Evolutionary conservation across 2,888 invertebrate genomes (phyloP).

Genomic region (Melitaea athalia): DNA sequence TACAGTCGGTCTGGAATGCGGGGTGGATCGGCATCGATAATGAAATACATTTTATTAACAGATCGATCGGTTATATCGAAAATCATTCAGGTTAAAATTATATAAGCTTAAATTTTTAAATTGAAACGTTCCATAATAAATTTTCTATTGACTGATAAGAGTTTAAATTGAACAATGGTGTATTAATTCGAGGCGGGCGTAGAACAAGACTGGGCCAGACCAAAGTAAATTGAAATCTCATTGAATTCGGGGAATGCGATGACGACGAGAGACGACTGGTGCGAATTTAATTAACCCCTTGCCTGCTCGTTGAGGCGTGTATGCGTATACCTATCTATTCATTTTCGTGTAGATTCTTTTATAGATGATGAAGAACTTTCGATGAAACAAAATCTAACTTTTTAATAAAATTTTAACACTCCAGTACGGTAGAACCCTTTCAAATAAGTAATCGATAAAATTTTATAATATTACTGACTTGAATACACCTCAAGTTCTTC

Average conservation of each 20-base stretch:
- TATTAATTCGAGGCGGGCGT: conserved; percentile 65
- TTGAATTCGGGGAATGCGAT: conserved; percentile 79
- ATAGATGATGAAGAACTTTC: conserved; percentile 32
- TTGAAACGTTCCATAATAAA: conserved; percentile 10
- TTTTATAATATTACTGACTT: conserved; percentile 29
- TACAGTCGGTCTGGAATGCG: conserved; percentile 71
- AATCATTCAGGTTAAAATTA: neutral
- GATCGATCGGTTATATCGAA: conserved; percentile 25
- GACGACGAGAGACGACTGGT: conserved; percentile 75
- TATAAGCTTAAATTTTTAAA: conserved; percentile 9
- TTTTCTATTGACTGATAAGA: conserved; percentile 32
- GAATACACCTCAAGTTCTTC: conserved; percentile 43
- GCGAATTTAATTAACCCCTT: conserved; percentile 82
- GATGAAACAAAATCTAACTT: conserved; percentile 6
- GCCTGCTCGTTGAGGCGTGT: conserved; percentile 69
- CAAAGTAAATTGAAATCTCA: conserved; percentile 82
- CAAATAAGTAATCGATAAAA: conserved; percentile 21
- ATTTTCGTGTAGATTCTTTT: conserved; percentile 42
- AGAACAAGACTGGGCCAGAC: conserved; percentile 63
- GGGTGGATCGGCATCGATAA: conserved; percentile 58
- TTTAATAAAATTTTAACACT: neutral
- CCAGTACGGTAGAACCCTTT: neutral
- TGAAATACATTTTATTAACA: conserved; percentile 44
- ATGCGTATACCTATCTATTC: conserved; percentile 48
- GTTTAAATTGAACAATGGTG: conserved; percentile 56